phyloP scores from a whole-genome alignment of 2,888 invertebrate genomes.

The Rotaria sp. region DNA sequence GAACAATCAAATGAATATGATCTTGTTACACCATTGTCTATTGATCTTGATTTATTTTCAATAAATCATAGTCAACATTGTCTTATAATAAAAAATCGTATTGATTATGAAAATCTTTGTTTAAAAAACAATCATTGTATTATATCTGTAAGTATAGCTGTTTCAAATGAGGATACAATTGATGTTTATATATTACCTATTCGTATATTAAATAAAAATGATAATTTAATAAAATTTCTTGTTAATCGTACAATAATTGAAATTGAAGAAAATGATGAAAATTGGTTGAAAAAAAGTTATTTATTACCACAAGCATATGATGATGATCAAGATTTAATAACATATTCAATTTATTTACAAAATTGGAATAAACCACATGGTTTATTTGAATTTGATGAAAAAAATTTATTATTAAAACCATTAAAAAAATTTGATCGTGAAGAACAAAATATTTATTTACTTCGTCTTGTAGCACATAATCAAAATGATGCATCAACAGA shows the following conservation, averaged over 20 bases:
- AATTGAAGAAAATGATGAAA: neutral
- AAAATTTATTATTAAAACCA: neutral
- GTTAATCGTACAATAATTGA: slow-evolving; percentile 29
- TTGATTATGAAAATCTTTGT: slow-evolving; percentile 22
- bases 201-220: slow-evolving; percentile 5
- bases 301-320: neutral
- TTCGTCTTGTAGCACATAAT: neutral
- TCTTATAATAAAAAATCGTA: neutral
- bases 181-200: slow-evolving; percentile 16
- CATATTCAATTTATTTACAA: neutral
- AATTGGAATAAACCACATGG: slow-evolving; percentile 8
- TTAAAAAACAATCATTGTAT: neutral
- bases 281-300: neutral
- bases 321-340: neutral
- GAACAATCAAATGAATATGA: slow-evolving; percentile 3
- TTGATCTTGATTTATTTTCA: neutral
- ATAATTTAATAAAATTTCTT: neutral
- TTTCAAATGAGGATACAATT: neutral
- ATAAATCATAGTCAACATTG: neutral
- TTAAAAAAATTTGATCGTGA: slow-evolving; percentile 3
- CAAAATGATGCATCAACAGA: neutral
- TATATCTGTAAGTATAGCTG: neutral
- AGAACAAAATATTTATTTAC: neutral
- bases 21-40: neutral
- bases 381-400: neutral